Base-by-base conservation (phyloP, 2,888 invertebrate species). In the Standfussiana lucernea region DNA sequence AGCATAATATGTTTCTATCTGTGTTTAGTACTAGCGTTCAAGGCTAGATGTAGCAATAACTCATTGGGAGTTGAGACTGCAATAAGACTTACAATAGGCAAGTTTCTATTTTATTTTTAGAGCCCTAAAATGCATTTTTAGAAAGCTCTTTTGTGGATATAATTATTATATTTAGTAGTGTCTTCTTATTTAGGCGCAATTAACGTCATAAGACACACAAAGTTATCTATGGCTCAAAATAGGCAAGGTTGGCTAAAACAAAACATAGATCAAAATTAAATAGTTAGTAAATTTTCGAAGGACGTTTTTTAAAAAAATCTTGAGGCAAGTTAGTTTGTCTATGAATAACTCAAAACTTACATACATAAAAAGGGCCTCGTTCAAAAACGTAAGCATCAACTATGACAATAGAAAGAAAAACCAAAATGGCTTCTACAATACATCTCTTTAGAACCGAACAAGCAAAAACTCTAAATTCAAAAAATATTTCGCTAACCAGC, bases 31-130 rank as follows among this genome's bases (percentile, higher is more conserved):
- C 72, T 74, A 53, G n/a, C 56, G 75, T 75, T 84, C 83, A 84
- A 84, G 83, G 83, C 72, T 84, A 70, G 13, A 18, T 84, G 70
- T 40, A 40, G 84, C 72, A 83, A 84, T 75, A 81, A 72, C 59
- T 75, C 70, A 81, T 66, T 77, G 77, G 65, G 6, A 47, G 37
- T 69, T 45, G 53, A 82, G 72, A 72, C 61, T 82, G 72, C 65
- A 82, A 24, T 61, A 28, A 72, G 68, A 40, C 64, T 77, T 56
- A 82, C 82, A 72, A 77, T 72, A n/a, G 59, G 28, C 28, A 50
- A 21, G 68, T 82, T 82, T 72, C 72, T 82, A 77, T 37, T 65
- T 59, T 42, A 61, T 65, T 40, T n/a, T 35, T 53, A 35, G 59
- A 50, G 10, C 18, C 42, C 50, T 35, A 35, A 77, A 59, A 42